Percentiles rank a stretch among this genome's conserved stretches.
phyloP scores from a whole-genome alignment of 2,888 invertebrate genomes.

The Hoplodrina blanda region DNA sequence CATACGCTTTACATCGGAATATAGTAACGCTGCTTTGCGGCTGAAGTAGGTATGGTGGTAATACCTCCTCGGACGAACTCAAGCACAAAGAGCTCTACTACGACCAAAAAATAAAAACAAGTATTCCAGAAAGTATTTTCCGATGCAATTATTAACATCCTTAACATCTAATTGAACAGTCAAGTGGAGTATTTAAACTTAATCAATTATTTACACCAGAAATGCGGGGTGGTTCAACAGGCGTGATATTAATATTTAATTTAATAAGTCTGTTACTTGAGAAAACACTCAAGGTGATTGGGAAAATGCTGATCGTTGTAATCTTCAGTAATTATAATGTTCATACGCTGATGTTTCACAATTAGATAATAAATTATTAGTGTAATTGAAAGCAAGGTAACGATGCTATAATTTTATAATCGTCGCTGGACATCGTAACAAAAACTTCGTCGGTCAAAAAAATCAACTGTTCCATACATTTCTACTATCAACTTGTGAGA shows the following conservation, averaged over 20 bases:
- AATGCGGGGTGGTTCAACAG: conserved; percentile 68
- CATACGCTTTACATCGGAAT: too few relatives aligned
- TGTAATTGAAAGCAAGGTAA: too few relatives aligned
- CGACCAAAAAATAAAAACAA: background rate
- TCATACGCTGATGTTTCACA: background rate
- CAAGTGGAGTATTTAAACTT: conserved; percentile 74
- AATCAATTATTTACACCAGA: conserved; percentile 73
- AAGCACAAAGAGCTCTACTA: too few relatives aligned
- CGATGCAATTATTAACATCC: conserved; percentile 10
- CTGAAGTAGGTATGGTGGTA: too few relatives aligned
- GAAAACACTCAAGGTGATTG: conserved; percentile 1
- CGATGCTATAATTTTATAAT: too few relatives aligned
- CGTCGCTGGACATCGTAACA: too few relatives aligned
- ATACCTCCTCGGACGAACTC: too few relatives aligned
- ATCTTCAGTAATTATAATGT: background rate
- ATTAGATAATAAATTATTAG: too few relatives aligned
- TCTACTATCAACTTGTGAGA: too few relatives aligned
- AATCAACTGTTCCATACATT: too few relatives aligned
- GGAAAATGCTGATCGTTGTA: conserved; percentile 11
- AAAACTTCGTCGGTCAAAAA: too few relatives aligned
- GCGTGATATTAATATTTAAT: conserved; percentile 87
- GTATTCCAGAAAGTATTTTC: background rate
- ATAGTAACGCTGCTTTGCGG: too few relatives aligned
- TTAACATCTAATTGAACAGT: conserved; percentile 64
- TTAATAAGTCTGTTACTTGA: conserved; percentile 70